These are phyloP conservation scores for Campodea augens DNA, from an alignment of 1,140 invertebrate genomes.

Conservation along the genomic window DNA sequence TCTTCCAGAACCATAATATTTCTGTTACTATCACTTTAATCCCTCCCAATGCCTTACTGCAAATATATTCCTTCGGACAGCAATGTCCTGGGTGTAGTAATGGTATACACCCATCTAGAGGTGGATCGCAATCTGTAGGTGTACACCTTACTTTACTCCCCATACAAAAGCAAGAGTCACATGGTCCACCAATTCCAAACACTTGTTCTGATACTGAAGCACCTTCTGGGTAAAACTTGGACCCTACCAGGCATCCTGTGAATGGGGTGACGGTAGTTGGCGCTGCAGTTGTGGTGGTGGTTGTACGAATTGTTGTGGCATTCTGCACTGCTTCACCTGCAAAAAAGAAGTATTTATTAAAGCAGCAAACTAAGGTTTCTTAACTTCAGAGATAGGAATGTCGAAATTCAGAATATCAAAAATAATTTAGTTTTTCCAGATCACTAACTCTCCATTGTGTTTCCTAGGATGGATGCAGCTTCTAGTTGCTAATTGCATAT, in stretches of 20 bases:
- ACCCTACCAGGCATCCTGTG: constrained; percentile 41
- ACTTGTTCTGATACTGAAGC: constrained; percentile 36
- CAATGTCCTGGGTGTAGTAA: constrained; percentile 55
- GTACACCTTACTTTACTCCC: constrained; percentile 49
- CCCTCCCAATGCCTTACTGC: no score
- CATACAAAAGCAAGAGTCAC: constrained; percentile 50
- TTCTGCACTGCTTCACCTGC: constrained; percentile 1
- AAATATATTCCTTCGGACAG: constrained; percentile 65
- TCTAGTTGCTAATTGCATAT: no score
- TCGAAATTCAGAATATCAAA: no score
- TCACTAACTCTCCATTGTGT: no score
- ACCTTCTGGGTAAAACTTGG: constrained; percentile 43
- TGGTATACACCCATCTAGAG: constrained; percentile 50
- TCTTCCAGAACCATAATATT: no score
- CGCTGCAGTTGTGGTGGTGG: constrained; percentile 4
- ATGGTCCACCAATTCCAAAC: constrained; percentile 7
- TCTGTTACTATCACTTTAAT: no score
- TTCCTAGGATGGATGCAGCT: no score
- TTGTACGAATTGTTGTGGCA: no score
- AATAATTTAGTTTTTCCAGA: no score
- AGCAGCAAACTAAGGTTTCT: background rate
- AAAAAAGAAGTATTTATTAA: background rate
- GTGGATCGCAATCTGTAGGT: constrained; percentile 48
- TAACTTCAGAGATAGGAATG: no score
- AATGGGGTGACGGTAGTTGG: constrained; percentile 4